Base-by-base conservation (phyloP, 2,797 vertebrate genomes). In the Ispidina lecontei region DNA sequence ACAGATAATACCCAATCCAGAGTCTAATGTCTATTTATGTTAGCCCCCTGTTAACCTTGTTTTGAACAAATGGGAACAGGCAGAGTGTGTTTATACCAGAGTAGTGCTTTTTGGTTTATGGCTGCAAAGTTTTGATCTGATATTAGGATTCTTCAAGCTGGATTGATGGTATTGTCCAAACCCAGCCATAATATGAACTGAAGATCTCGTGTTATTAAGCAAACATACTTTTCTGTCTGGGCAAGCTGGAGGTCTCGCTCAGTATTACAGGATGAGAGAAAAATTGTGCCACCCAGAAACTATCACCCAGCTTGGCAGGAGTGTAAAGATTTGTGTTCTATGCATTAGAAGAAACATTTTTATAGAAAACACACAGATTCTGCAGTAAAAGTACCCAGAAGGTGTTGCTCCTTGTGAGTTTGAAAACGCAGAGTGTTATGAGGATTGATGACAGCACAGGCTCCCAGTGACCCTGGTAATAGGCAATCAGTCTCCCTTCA, bases 381-480 rank as follows among this genome's bases (percentile, higher is more conserved):
- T 70, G 84, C 78, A 84, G 47, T 64, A 80, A 70, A 94, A 82
- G 39, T 28, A 56, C 55, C 58, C 86, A 78, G 84, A 91, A 94
- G 81, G 65, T 91, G 87, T 51, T 84, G 68, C 41, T 93, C 44
- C n/a, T 69, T 51, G 55, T 1, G 79, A 72, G 51, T 84, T 94
- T 94, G 86, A 67, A 87, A 91, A 46, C 51, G 37, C 79, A 41
- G 6, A 44, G 75, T 25, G 7, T 43, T 82, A 91, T 35, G 51
- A 87, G 81, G 87, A 85, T 90, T 93, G 88, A 90, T 87, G 91
- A 90, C n/a, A 85, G 59, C 46, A 37, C 60, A 84, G 79, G 59
- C 49, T 91, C 65, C 60, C 84, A 81, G 75, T 91, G 94, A 95
- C 86, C 84, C 91, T 70, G 37, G 55, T 78, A 96, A 95, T 22